Evolutionary conservation across 2,888 invertebrate species (phyloP).

Genomic region (Acronicta aceris): DNA sequence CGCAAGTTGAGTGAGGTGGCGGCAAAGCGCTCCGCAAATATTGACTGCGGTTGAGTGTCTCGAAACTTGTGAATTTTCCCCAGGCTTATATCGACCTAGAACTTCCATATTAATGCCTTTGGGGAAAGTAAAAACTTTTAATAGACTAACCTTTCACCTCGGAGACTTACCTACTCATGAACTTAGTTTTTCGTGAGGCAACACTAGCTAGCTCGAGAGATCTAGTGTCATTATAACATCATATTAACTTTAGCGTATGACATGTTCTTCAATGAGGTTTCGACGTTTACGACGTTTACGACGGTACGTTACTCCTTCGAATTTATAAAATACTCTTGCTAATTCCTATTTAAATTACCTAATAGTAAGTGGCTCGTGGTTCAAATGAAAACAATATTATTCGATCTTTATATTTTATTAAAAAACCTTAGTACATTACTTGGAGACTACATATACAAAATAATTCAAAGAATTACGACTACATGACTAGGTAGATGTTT

Average conservation of each 20-base stretch:
- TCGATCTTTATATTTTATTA: conserved; percentile 45
- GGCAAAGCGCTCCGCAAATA: conserved; percentile 72
- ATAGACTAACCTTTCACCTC: conserved; percentile 51
- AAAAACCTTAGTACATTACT: conserved; percentile 53
- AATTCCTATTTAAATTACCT: no score
- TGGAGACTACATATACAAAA: conserved; percentile 50
- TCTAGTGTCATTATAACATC: conserved; percentile 11
- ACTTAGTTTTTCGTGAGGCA: conserved; percentile 47
- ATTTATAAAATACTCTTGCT: no score
- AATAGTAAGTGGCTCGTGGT: neutral
- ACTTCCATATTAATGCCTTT: conserved; percentile 58
- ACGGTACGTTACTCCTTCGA: no score
- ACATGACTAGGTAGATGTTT: conserved; percentile 32
- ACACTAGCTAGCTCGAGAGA: conserved; percentile 30
- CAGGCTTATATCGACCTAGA: conserved; percentile 57
- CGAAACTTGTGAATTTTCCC: conserved; percentile 66
- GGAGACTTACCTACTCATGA: conserved; percentile 43
- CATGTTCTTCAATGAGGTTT: conserved; percentile 20
- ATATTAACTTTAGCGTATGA: neutral
- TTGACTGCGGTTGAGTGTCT: conserved; percentile 70
- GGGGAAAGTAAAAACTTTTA: conserved; percentile 59
- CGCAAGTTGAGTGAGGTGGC: conserved; percentile 66
- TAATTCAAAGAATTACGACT: conserved; percentile 42
- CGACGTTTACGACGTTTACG: conserved; percentile 1
- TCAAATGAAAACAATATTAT: conserved; percentile 18